Percentiles rank a stretch among this genome's conserved stretches.
These are phyloP conservation scores for Brachyhypopomus gauderio DNA, from an alignment of 2,113 vertebrate species.

Conservation along the genomic window DNA sequence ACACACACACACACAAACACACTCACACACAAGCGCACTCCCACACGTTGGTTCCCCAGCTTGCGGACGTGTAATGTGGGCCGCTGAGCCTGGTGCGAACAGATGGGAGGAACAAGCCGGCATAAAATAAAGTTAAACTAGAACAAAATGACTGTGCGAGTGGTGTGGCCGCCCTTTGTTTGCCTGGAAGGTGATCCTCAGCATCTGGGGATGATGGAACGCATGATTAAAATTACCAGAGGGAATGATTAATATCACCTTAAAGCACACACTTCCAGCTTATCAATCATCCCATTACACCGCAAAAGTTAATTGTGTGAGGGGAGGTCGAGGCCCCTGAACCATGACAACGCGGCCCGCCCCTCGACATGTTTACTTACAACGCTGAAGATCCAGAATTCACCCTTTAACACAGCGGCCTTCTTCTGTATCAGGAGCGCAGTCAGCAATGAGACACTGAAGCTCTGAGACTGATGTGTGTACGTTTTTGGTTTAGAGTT, in stretches of 20 bases:
- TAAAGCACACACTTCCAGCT: constrained; percentile 99
- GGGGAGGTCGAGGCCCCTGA: constrained; percentile 90
- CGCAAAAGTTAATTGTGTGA: constrained; percentile 94
- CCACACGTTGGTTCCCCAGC: constrained; percentile 76
- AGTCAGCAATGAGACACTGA: not conserved
- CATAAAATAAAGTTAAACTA: constrained; percentile 84
- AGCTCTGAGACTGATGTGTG: constrained; percentile 1
- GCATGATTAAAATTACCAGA: constrained; percentile 98
- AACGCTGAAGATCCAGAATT: constrained; percentile 83
- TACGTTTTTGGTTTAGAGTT: not conserved
- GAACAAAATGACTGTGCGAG: constrained; percentile 89
- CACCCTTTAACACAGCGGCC: constrained; percentile 60
- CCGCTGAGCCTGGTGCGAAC: constrained; percentile 75
- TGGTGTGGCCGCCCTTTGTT: constrained; percentile 94
- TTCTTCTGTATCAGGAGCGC: constrained; percentile 3
- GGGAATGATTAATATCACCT: constrained; percentile 99
- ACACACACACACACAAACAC: constrained; percentile 54
- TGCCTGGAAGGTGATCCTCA: constrained; percentile 95
- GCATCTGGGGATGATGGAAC: constrained; percentile 98
- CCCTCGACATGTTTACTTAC: constrained; percentile 99
- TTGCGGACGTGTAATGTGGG: constrained; percentile 78
- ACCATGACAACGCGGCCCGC: constrained; percentile 95
- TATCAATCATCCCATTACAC: constrained; percentile 99
- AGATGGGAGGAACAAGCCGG: constrained; percentile 79
- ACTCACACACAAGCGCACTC: constrained; percentile 64